Evolutionary conservation across 2,888 invertebrate genomes (phyloP).

Genomic region (Drosophila nigricruria): DNA sequence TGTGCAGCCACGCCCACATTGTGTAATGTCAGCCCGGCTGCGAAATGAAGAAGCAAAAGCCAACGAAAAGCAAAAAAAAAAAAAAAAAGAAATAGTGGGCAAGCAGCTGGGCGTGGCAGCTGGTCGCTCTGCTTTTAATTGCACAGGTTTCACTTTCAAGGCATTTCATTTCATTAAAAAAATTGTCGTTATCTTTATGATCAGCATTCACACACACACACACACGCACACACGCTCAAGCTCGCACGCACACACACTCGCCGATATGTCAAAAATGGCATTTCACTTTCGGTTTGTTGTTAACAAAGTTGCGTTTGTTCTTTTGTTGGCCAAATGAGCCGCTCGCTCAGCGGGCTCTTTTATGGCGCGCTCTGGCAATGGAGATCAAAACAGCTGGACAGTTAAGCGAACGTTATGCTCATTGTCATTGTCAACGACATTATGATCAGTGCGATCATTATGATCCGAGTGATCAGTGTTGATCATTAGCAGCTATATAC

Average conservation of each 20-base stretch:
- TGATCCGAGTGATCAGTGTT: constrained; percentile 8
- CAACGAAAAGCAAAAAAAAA: constrained; percentile 4
- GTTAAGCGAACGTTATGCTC: constrained; percentile 37
- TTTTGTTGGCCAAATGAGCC: constrained; percentile 68
- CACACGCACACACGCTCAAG: neutral
- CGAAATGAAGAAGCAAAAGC: constrained; percentile 59
- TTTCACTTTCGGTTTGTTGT: constrained; percentile 70
- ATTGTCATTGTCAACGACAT: constrained; percentile 48
- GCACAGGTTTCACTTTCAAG: constrained; percentile 77
- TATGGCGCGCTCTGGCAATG: constrained; percentile 40
- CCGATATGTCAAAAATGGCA: constrained; percentile 50
- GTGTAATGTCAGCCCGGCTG: constrained; percentile 59
- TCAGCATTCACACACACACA: constrained; percentile 27
- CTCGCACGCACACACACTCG: too few relatives aligned
- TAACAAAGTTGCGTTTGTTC: constrained; percentile 58
- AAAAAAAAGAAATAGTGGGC: constrained; percentile 13
- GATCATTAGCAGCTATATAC: constrained; percentile 23
- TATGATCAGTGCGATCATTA: constrained; percentile 15
- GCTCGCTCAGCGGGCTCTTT: constrained; percentile 50
- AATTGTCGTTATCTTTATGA: constrained; percentile 73
- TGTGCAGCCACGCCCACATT: constrained; percentile 60
- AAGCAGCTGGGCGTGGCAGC: constrained; percentile 58
- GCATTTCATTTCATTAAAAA: constrained; percentile 72
- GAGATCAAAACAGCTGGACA: constrained; percentile 38
- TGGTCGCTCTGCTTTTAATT: constrained; percentile 70